A percentile compares a stretch with the other conserved stretches of the same genome.
Evolutionary conservation across 2,797 vertebrate species (phyloP).

Genomic region (Falco cherrug): DNA sequence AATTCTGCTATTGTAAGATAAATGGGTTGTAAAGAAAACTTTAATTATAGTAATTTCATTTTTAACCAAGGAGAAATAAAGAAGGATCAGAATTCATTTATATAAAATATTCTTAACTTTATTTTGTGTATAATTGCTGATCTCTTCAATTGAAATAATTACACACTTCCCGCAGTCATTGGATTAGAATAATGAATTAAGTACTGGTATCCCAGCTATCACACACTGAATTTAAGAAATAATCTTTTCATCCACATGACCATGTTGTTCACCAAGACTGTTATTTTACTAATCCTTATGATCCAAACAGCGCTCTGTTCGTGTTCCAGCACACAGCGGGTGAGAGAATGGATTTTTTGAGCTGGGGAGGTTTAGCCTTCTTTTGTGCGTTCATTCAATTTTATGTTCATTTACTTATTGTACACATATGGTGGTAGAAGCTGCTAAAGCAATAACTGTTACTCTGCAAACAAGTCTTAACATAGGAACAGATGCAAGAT

Average conservation of each 20-base stretch:
- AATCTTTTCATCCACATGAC: constrained; percentile 42
- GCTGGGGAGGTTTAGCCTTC: constrained; percentile 60
- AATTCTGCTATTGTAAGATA: not conserved
- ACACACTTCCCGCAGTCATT: not conserved
- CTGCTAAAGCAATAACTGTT: constrained; percentile 51
- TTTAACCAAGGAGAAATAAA: not conserved
- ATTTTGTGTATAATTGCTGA: constrained; percentile 3
- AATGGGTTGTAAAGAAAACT: not conserved
- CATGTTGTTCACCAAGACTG: constrained; percentile 38
- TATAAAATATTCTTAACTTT: constrained; percentile 19
- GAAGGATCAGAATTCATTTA: not conserved
- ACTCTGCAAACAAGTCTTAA: constrained; percentile 34
- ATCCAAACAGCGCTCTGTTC: constrained; percentile 57
- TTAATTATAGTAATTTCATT: constrained; percentile 45
- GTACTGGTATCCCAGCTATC: not conserved
- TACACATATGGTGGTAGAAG: constrained; percentile 59
- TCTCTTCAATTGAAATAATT: constrained; percentile 43
- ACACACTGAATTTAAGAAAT: constrained; percentile 29
- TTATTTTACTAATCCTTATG: constrained; percentile 70
- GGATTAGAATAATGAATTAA: constrained; percentile 15
- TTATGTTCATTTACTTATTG: constrained; percentile 71
- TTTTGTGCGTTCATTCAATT: constrained; percentile 69
- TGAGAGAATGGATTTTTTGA: constrained; percentile 67
- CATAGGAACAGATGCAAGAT: constrained; percentile 11
- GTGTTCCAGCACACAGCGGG: constrained; percentile 61